A percentile compares a stretch with the other conserved stretches of the same genome.
These are phyloP conservation scores for Hydriomena furcata DNA, from an alignment of 2,888 invertebrate species.

Conservation along the genomic window DNA sequence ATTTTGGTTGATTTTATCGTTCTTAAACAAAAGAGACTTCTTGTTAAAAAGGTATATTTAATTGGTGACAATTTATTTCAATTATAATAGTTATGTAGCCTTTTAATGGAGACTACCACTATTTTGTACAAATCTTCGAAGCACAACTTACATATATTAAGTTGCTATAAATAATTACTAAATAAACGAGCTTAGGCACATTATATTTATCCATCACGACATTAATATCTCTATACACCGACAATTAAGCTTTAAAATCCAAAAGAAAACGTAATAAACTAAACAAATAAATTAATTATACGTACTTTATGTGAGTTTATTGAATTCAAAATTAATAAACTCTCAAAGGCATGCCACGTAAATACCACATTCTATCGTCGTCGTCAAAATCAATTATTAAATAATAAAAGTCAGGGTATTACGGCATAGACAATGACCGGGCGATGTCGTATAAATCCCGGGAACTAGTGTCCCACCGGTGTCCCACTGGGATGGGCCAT, in stretches of 20 bases:
- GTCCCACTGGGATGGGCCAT: slow-evolving; percentile 36
- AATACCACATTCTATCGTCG: slow-evolving; percentile 48
- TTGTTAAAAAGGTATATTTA: neutral
- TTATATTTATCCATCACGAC: slow-evolving; percentile 15
- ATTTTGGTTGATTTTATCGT: too few relatives aligned
- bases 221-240: slow-evolving; percentile 25
- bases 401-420: slow-evolving; percentile 62
- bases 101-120: slow-evolving; percentile 7
- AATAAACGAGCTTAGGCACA: slow-evolving; percentile 16
- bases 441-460: slow-evolving; percentile 57
- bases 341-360: slow-evolving; percentile 23
- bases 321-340: slow-evolving; percentile 30
- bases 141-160: slow-evolving; percentile 11
- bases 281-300: slow-evolving; percentile 36
- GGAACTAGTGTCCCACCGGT: slow-evolving; percentile 57
- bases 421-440: slow-evolving; percentile 50
- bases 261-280: slow-evolving; percentile 31
- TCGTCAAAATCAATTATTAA: slow-evolving; percentile 63
- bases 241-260: slow-evolving; percentile 30
- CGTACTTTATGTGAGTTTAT: slow-evolving; percentile 29
- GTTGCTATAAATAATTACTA: slow-evolving; percentile 19
- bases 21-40: too few relatives aligned
- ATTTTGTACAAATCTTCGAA: slow-evolving; percentile 3
- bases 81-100: neutral
- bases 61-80: slow-evolving; percentile 3